Evolutionary conservation across 2,113 vertebrate species (phyloP), one percentile per base, ranked within the genome.

Genomic region (Tychaedon coryphoeus): DNA sequence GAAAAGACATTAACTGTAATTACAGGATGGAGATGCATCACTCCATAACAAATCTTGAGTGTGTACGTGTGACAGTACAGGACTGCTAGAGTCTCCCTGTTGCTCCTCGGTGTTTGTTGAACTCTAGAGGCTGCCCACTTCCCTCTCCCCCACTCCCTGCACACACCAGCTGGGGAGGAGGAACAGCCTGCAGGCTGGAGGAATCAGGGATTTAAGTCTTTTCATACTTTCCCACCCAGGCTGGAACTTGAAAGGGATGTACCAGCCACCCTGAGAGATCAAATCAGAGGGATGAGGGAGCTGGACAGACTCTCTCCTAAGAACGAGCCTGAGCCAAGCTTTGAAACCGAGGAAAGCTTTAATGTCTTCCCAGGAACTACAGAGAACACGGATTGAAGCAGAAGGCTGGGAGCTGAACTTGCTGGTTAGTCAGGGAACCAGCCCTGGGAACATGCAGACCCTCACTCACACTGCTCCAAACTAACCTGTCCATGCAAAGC

Each of bases 1-100:
- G 93, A 73, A 77, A 73, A 80, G 79, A 42, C n/a, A 70, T 70
- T 62, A 93, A 94, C 88, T 67, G 60, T 75, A 88, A 94, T 87
- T 74, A 88, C 91, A 81, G 88, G 72, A 62, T 4, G 29, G 42
- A 86, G 83, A 50, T 0, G 33, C 56, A 42, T 72, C 62, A 4
- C 76, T 75, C 69, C 31, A 3, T 17, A 45, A 28, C n/a, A 36
- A 42, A 23, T 40, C 67, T 16, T 18, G 60, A 76, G 70, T 1
- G 1, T 9, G 58, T 57, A 72, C 5, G 0, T 56, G 58, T 26
- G 45, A 57, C 62, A 83, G 86, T 1, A 62, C 62, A 58, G 66
- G 80, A n/a, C 54, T 60, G 28, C 36, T 47, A 28, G 61, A 69
- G 58, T 8, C 81, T 78, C 45, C 25, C 25, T 31, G 43, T 1